A percentile compares a stretch with the other conserved stretches of the same genome.
Conservation (phyloP, 2,888 invertebrate genomes). For the Stomorhina lunata region DNA sequence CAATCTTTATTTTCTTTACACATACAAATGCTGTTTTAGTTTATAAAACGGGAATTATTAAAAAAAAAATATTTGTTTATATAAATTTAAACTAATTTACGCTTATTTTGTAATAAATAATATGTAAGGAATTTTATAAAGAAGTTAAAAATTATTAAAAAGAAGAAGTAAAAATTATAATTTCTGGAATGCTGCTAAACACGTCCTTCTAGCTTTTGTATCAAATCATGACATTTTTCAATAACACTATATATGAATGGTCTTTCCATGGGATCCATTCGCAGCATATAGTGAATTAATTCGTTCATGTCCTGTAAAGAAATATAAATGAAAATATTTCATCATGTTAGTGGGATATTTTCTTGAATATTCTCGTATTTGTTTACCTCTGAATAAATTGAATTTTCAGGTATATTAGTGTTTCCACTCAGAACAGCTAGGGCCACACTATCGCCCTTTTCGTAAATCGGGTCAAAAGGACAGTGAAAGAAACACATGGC, state of each 20-base stretch:
- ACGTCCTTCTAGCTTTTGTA: constrained; percentile 82
- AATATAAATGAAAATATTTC: constrained; percentile 4
- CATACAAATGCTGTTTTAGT: constrained; percentile 34
- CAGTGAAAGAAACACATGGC: constrained; percentile 92
- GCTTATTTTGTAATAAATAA: constrained; percentile 31
- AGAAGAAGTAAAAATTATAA: neutral
- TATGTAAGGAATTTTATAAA: constrained; percentile 1
- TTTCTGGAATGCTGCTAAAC: constrained; percentile 78
- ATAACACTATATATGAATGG: constrained; percentile 88
- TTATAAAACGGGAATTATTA: neutral
- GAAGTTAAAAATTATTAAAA: constrained; percentile 23
- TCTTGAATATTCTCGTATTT: no score
- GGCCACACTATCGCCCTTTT: constrained; percentile 92
- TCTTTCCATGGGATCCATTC: constrained; percentile 87
- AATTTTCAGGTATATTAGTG: constrained; percentile 85
- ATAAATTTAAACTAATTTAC: constrained; percentile 50
- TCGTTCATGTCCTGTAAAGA: constrained; percentile 84
- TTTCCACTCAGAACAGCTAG: constrained; percentile 90
- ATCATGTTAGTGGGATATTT: no score
- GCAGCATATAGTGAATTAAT: constrained; percentile 85
- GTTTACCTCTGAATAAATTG: constrained; percentile 82
- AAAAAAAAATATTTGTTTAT: constrained; percentile 13
- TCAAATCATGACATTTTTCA: constrained; percentile 82
- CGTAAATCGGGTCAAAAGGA: constrained; percentile 91
- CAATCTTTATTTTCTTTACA: constrained; percentile 23